These are phyloP conservation scores for Acanthococcus lagerstroemiae DNA, from an alignment of 2,888 invertebrate species.

Conservation along the genomic window DNA sequence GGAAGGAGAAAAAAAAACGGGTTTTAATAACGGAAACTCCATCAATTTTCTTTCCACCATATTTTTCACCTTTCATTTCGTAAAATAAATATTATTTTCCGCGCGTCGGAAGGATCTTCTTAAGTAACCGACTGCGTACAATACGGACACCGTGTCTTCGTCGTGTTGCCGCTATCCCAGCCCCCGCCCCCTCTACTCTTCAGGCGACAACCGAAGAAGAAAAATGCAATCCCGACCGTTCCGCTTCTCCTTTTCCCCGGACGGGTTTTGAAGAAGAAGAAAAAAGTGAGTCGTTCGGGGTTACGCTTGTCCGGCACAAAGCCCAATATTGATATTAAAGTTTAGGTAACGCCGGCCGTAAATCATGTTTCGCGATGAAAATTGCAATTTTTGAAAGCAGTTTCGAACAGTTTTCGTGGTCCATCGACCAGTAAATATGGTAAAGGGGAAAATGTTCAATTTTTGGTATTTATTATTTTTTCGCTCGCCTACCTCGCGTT, in stretches of 20 bases:
- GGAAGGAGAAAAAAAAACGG: slow-evolving; percentile 10
- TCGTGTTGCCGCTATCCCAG: no score
- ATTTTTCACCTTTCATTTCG: slow-evolving; percentile 27
- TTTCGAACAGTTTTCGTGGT: neutral
- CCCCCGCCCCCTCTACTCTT: no score
- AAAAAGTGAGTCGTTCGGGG: neutral
- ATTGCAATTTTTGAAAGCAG: slow-evolving; percentile 15
- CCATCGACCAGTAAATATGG: neutral
- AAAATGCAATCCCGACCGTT: slow-evolving; percentile 9
- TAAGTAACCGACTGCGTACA: neutral
- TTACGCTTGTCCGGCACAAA: neutral
- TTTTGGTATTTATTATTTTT: no score
- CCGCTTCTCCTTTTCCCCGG: neutral
- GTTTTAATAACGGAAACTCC: slow-evolving; percentile 28
- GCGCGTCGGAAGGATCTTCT: slow-evolving; percentile 12
- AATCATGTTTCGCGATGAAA: slow-evolving; percentile 19
- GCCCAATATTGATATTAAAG: slow-evolving; percentile 21
- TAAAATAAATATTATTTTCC: slow-evolving; percentile 22
- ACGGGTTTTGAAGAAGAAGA: neutral
- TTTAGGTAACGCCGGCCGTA: slow-evolving; percentile 21
- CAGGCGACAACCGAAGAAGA: neutral
- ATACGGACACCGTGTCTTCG: no score
- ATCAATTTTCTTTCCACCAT: slow-evolving; percentile 26
- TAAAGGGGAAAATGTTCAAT: no score
- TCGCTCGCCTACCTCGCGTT: no score